Evolutionary conservation across 2,113 vertebrate species (phyloP).

Genomic region (Lota lota): DNA sequence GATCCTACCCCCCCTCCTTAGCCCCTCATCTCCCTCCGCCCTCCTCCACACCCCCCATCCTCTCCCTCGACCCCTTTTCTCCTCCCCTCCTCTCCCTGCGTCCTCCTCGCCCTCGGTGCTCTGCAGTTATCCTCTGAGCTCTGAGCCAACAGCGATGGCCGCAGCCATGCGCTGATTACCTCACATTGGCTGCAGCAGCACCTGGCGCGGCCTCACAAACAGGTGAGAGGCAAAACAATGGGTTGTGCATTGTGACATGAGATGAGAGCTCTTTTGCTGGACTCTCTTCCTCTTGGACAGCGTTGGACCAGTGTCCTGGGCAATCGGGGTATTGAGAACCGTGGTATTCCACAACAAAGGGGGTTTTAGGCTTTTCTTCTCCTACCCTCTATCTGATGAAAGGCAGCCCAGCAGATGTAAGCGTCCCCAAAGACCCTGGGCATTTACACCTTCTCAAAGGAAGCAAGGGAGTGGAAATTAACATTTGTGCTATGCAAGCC

Average conservation of each 20-base stretch:
- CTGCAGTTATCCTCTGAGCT: not conserved
- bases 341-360: constrained; percentile 24
- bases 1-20: not conserved
- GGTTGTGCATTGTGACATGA: not conserved
- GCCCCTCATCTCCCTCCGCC: no score
- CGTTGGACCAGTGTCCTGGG: constrained; percentile 32
- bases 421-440: constrained; percentile 10
- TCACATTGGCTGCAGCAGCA: constrained; percentile 18
- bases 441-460: constrained; percentile 31
- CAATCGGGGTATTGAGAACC: constrained; percentile 15
- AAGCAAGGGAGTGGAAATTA: constrained; percentile 36
- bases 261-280: not conserved
- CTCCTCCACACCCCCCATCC: not conserved
- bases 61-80: not conserved
- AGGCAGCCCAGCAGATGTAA: constrained; percentile 29
- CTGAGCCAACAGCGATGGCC: constrained; percentile 11
- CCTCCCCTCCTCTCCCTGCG: not conserved
- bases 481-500: constrained; percentile 25
- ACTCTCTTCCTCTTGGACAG: constrained; percentile 6
- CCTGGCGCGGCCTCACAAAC: constrained; percentile 31
- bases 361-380: not conserved
- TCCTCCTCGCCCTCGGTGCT: not conserved
- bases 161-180: constrained; percentile 11
- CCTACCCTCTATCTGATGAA: constrained; percentile 28
- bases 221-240: constrained; percentile 5